These are phyloP conservation scores for Phallusia fumigata DNA, from an alignment of 23 tunicate genomes.

Conservation along the genomic window DNA sequence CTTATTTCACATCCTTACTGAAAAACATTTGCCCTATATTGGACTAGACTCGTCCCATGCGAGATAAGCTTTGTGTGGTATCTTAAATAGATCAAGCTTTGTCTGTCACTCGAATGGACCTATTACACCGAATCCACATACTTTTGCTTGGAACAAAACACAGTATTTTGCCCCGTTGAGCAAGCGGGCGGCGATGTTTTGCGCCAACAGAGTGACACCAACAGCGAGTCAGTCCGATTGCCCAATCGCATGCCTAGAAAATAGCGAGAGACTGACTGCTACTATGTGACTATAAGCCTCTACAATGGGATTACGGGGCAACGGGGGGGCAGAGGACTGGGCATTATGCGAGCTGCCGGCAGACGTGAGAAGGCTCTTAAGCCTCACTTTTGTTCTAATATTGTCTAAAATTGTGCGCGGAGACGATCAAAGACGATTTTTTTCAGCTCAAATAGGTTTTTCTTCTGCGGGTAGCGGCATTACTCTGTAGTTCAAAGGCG, in stretches of 20 bases:
- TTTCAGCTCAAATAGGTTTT: neutral
- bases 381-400: slow-evolving; percentile 10
- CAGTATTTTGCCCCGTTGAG: neutral
- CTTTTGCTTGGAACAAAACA: no score
- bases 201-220: neutral
- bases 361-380: neutral
- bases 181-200: neutral
- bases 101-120: no score
- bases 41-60: no score
- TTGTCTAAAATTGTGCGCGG: neutral
- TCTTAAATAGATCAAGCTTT: no score
- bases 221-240: neutral
- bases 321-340: neutral
- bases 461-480: neutral
- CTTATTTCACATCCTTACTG: no score
- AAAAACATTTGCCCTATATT: no score
- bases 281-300: neutral
- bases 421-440: neutral
- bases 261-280: no score
- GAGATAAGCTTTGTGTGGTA: no score
- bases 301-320: slow-evolving; percentile 4
- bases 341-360: slow-evolving; percentile 1
- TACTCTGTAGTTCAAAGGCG: neutral
- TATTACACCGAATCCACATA: no score
- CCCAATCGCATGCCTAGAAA: neutral